Base-by-base conservation (phyloP, 92 coral and sea anemone species). In the Bergia sp. region DNA sequence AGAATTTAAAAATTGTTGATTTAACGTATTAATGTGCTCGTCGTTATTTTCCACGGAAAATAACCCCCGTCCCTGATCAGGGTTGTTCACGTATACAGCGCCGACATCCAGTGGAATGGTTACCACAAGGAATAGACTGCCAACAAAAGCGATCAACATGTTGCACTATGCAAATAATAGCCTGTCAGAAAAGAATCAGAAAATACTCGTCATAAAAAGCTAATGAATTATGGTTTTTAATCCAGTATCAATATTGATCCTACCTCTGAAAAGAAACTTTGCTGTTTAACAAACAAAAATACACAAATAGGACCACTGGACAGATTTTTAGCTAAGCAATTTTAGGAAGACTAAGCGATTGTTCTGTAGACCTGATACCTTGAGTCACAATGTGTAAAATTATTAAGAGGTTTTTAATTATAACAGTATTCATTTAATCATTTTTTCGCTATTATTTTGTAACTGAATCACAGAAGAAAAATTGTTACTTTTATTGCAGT, bases 1-100 rank as follows among this genome's bases (percentile, higher is more conserved):
- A 50, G 93, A 85, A 41, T 85, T 88, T 41, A 96, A 91, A 77
- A 96, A 55, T 72, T 81, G 78, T 86, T 88, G 91, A 76, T 96
- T 97, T 15, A 91, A 89, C 44, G 86, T 86, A 81, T 89, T 87
- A 86, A 95, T 95, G 12, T 43, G 91, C 53, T 85, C 92, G 61
- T 82, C 29, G 29, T 29, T 85, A 85, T 88, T 89, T 81, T 78
- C 69, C 73, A 57, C 71, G 38, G 90, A n/a, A 44, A 87, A 45
- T 57, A 85, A 20, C 41, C 44, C 69, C 69, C 67, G 43, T 41
- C 38, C 77, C 75, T 39, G 44, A 36, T 71, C 67, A 29, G 61
- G 64, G 7, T 44, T 74, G 67, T 85, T 69, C 21, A 85, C 29
- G 38, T 85, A 71, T 61, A 85, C 23, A 55, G 65, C 88, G 69